A percentile compares a stretch with the other conserved stretches of the same genome.
Evolutionary conservation across 1,140 invertebrate genomes (phyloP).

Genomic region (Trichomalopsis sarcophagae): DNA sequence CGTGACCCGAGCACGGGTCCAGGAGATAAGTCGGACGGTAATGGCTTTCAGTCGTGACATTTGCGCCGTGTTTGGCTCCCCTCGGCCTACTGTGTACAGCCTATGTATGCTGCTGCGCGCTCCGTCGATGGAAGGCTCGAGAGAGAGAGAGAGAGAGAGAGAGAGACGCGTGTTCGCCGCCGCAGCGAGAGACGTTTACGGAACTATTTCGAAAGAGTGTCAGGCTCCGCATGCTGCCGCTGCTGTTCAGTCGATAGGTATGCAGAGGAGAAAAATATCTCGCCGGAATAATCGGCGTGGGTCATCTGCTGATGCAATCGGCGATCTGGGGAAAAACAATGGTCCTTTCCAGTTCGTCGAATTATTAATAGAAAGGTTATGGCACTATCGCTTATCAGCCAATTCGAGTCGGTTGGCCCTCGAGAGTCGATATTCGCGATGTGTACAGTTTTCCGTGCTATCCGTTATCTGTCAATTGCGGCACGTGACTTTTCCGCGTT

Average conservation of each 20-base stretch:
- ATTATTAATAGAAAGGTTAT: too few species aligned
- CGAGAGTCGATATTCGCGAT: neutral
- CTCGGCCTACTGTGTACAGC: neutral
- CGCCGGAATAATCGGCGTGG: too few species aligned
- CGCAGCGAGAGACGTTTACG: neutral
- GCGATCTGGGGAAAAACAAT: too few species aligned
- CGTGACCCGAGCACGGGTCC: conserved; percentile 49
- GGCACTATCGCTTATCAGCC: too few species aligned
- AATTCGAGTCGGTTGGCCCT: too few species aligned
- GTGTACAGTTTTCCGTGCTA: conserved; percentile 8
- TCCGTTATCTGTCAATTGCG: conserved; percentile 26
- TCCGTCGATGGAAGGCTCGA: neutral
- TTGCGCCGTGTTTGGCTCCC: conserved; percentile 42
- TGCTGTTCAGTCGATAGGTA: neutral
- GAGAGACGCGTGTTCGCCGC: neutral
- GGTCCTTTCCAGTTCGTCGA: too few species aligned
- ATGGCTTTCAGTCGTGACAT: conserved; percentile 51
- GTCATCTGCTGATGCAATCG: too few species aligned
- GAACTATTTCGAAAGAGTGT: conserved; percentile 44
- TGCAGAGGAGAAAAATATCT: too few species aligned
- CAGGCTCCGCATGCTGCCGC: neutral
- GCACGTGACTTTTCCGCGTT: too few species aligned
- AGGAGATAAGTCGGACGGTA: conserved; percentile 52
- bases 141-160: too few species aligned
- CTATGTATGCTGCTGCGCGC: neutral